Conservation (phyloP, 2,113 vertebrate genomes). For the Haemorhous mexicanus region DNA sequence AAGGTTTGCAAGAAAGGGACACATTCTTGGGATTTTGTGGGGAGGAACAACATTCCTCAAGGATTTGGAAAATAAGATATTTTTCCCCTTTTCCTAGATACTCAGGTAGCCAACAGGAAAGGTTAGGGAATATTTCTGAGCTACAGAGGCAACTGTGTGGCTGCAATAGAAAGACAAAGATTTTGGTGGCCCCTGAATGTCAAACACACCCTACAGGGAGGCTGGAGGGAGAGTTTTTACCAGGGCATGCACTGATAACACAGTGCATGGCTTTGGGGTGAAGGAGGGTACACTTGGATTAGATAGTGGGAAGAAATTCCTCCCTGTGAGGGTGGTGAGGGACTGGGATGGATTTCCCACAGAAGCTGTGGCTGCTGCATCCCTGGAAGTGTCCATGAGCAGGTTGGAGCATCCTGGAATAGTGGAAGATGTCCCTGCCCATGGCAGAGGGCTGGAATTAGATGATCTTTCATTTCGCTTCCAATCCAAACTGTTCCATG, state of each 20-base stretch:
- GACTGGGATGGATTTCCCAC: not conserved
- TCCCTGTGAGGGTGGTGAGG: not conserved
- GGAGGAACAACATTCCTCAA: not conserved
- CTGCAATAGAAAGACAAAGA: not conserved
- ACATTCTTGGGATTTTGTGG: not conserved
- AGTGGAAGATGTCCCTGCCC: not conserved
- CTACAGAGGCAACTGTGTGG: not conserved
- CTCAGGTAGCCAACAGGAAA: not conserved
- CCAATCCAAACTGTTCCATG: not conserved
- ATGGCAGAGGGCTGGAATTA: not conserved
- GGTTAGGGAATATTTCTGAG: not conserved
- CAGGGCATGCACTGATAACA: not conserved
- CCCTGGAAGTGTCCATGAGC: not conserved
- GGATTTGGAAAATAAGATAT: not conserved
- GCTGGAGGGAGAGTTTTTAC: not conserved
- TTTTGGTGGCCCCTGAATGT: not conserved
- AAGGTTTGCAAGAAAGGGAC: not conserved
- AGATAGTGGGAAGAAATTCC: not conserved
- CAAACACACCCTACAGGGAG: not conserved
- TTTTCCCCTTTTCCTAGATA: not conserved
- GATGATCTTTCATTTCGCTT: not conserved
- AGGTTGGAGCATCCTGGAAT: accelerated
- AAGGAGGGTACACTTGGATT: not conserved
- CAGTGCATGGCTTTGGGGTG: not conserved
- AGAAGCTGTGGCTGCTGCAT: not conserved